phyloP scores from a whole-genome alignment of 2,113 vertebrate genomes.

The Cepphus grylle region DNA sequence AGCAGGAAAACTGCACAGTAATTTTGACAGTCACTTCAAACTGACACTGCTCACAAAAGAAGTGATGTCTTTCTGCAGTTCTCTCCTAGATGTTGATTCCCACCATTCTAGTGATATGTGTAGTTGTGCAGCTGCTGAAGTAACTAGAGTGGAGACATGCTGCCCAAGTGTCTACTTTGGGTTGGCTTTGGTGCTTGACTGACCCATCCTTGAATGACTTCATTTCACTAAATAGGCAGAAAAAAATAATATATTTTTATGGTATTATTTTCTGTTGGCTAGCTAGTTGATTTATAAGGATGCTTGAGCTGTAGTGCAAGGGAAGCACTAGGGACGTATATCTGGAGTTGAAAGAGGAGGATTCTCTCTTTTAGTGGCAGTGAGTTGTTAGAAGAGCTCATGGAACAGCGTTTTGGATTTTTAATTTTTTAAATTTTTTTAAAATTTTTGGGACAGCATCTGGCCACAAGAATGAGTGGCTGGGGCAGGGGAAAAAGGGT shows the following conservation, averaged over 20 bases:
- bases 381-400: neutral
- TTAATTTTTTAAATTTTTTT: too few species aligned
- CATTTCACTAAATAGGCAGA: neutral
- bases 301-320: neutral
- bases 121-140: neutral
- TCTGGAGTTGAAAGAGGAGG: neutral
- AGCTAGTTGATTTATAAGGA: neutral
- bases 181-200: neutral
- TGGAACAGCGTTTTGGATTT: neutral
- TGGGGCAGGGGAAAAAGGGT: neutral
- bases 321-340: neutral
- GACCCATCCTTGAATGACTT: neutral
- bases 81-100: neutral
- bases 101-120: neutral
- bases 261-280: neutral
- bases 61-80: neutral
- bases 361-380: neutral
- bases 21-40: neutral
- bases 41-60: neutral
- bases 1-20: neutral
- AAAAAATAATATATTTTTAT: neutral
- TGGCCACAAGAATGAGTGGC: neutral
- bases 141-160: neutral
- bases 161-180: neutral
- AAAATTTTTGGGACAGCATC: neutral